Evolutionary conservation across 2,888 invertebrate species (phyloP), one percentile per base, ranked within the genome.

Genomic region (Alcis repandata): DNA sequence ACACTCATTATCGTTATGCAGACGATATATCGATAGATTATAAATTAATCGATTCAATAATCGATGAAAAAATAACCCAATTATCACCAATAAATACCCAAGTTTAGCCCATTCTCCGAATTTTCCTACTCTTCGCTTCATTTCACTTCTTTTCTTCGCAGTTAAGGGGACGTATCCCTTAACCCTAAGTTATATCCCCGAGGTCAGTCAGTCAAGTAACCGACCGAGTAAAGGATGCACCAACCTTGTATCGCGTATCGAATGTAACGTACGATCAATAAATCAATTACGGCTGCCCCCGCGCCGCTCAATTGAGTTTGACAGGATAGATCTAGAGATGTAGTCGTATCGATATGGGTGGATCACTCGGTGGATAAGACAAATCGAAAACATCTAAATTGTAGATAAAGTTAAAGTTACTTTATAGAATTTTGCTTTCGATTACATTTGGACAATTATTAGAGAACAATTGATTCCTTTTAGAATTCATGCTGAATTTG

Each of bases 211-310:
- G 92, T 91, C 88, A 92, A 90, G 84, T 85, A 83, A 84, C 75
- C 80, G 84, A 83, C 80, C 22, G 36, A 43, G 83, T 77, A 83
- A 82, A 88, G 89, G 89, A 89, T 89, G 89, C 89, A 86, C 74
- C 78, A 82, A 79, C 83, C 83, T 84, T 80, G 82, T 32, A 86
- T 86, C 84, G 85, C 87, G 84, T 90, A 93, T 92, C 93, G 92
- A 93, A 92, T 89, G 86, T 92, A 90, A 93, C 90, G 87, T 89
- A 93, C 88, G 91, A 92, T 92, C 93, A 92, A 92, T 93, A 93
- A 93, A 93, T 93, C 93, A 93, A 93, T 93, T 93, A 93, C 88
- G 83, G 86, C 87, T 84, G 90, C 91, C 88, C 89, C 91, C 89
- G 91, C 91, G 88, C 84, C 85, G 87, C 82, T 89, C 91, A 93